Evolutionary conservation across 2,113 vertebrate genomes (phyloP).

Genomic region (Cyprinodon tularosa): DNA sequence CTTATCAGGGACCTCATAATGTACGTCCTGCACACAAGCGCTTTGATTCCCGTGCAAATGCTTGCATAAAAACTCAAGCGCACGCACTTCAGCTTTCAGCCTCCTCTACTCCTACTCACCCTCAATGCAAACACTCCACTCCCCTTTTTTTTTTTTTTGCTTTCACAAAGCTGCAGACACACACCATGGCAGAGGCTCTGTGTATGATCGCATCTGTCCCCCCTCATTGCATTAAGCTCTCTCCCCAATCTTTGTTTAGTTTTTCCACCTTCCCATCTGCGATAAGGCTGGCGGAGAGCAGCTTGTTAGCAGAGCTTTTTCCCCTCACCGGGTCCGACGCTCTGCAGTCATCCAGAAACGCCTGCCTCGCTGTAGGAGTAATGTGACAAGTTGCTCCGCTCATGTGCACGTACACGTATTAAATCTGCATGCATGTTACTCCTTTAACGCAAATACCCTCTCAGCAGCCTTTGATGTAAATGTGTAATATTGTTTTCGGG

Average conservation of each 20-base stretch:
- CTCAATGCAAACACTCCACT: conserved; percentile 42
- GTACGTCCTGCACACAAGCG: conserved; percentile 23
- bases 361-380: conserved; percentile 6
- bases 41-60: conserved; percentile 46
- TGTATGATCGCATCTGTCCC: conserved; percentile 57
- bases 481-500: conserved; percentile 58
- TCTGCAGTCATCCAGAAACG: conserved; percentile 3
- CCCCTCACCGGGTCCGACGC: background rate
- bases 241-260: conserved; percentile 56
- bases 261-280: conserved; percentile 49
- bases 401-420: conserved; percentile 18
- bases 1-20: conserved; percentile 56
- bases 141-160: conserved; percentile 46
- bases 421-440: conserved; percentile 26
- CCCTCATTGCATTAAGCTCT: conserved; percentile 50
- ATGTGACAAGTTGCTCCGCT: conserved; percentile 1
- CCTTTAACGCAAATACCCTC: conserved; percentile 54
- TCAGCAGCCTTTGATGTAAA: conserved; percentile 58
- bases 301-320: conserved; percentile 31
- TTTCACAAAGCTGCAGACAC: conserved; percentile 54
- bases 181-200: background rate
- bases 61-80: conserved; percentile 20
- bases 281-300: conserved; percentile 43
- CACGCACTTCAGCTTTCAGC: conserved; percentile 23
- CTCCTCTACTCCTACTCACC: conserved; percentile 4